Percentiles rank a stretch among this genome's conserved stretches.
Evolutionary conservation across 2,113 vertebrate genomes (phyloP).

Genomic region (Chloebia gouldiae): DNA sequence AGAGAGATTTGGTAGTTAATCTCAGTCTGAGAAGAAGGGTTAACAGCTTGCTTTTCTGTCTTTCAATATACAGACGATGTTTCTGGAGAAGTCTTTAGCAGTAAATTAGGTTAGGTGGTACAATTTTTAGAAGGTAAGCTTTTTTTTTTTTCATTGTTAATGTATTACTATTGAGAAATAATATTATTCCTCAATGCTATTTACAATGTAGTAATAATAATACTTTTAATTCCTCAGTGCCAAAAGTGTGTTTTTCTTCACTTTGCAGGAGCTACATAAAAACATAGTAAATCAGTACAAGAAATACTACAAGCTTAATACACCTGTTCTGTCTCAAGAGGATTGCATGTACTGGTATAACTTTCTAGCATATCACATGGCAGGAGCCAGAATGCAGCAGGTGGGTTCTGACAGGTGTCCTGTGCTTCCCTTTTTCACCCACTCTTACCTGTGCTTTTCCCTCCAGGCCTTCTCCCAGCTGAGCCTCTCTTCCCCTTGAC

Average conservation of each 20-base stretch:
- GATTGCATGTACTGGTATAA: constrained; percentile 93
- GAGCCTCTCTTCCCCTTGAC: neutral
- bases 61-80: neutral
- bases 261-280: constrained; percentile 84
- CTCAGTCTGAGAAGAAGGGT: neutral
- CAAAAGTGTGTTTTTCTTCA: neutral
- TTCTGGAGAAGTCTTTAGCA: neutral
- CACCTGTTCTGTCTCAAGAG: constrained; percentile 77
- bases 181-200: neutral
- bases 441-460: neutral
- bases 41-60: neutral
- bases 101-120: neutral
- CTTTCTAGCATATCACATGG: constrained; percentile 92
- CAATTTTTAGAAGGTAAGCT: neutral
- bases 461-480: neutral
- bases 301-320: constrained; percentile 70
- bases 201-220: neutral
- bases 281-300: constrained; percentile 90
- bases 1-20: neutral
- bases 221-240: neutral
- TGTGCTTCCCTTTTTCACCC: neutral
- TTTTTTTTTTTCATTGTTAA: neutral
- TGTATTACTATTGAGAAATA: neutral
- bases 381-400: constrained; percentile 85
- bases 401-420: constrained; percentile 67